These are phyloP conservation scores for Boleophthalmus pectinirostris DNA, from an alignment of 2,113 vertebrate genomes.

Conservation along the genomic window DNA sequence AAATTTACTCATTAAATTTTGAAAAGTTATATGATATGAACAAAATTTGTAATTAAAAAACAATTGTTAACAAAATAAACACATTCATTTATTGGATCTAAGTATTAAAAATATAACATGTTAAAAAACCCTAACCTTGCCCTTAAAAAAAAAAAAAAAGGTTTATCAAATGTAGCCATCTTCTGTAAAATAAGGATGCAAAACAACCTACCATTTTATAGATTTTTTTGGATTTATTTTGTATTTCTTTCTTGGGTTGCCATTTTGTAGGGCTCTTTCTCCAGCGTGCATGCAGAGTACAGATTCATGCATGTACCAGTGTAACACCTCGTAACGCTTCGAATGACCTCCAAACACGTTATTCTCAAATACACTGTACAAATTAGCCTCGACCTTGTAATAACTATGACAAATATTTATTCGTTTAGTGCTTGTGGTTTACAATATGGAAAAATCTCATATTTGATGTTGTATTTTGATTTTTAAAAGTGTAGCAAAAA, in stretches of 20 bases:
- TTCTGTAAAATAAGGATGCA: background rate
- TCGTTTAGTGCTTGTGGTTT: conserved; percentile 69
- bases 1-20: too few relatives aligned
- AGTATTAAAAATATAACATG: too few relatives aligned
- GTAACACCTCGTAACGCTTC: conserved; percentile 75
- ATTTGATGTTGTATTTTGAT: conserved; percentile 57
- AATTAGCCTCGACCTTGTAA: conserved; percentile 72
- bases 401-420: conserved; percentile 75
- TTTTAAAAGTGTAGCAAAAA: conserved; percentile 63
- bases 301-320: conserved; percentile 72
- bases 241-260: conserved; percentile 47
- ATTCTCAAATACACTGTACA: conserved; percentile 69
- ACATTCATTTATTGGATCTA: too few relatives aligned
- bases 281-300: conserved; percentile 78
- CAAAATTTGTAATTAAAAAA: too few relatives aligned
- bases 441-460: conserved; percentile 42
- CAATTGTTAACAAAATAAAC: too few relatives aligned
- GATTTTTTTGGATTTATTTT: background rate
- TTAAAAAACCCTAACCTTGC: too few relatives aligned
- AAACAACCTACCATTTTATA: background rate
- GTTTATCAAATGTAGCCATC: too few relatives aligned
- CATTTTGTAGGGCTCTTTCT: conserved; percentile 79
- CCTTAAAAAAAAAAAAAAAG: too few relatives aligned
- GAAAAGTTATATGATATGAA: too few relatives aligned
- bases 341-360: conserved; percentile 78